Evolutionary conservation across 2,888 invertebrate genomes (phyloP).

Genomic region (Drosophila nr. fundita): DNA sequence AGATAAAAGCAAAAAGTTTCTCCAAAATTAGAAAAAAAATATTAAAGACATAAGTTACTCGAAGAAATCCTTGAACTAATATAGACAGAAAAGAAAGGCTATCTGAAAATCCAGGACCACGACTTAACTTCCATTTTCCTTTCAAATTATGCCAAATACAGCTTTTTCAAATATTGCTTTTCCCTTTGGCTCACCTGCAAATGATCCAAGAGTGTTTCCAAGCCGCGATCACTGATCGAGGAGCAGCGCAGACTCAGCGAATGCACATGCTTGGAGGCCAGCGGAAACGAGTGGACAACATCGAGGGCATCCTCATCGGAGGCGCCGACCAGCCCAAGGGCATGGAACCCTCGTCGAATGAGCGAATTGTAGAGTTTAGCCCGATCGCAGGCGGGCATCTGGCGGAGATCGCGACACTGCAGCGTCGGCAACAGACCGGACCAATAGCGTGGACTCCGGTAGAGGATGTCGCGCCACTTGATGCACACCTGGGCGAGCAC

Average conservation of each 20-base stretch:
- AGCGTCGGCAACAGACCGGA: slow-evolving; percentile 93
- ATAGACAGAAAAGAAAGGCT: neutral
- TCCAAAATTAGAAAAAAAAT: neutral
- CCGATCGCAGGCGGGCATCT: slow-evolving; percentile 87
- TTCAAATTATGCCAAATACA: neutral
- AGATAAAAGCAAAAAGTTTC: neutral
- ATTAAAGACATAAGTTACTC: neutral
- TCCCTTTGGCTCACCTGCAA: slow-evolving; percentile 88
- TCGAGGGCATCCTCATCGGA: slow-evolving; percentile 95
- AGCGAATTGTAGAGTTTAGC: slow-evolving; percentile 91
- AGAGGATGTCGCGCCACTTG: slow-evolving; percentile 95
- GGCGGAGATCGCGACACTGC: slow-evolving; percentile 92
- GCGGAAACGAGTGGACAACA: slow-evolving; percentile 93
- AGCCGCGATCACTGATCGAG: slow-evolving; percentile 95
- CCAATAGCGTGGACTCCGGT: slow-evolving; percentile 95
- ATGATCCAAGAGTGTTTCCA: slow-evolving; percentile 95
- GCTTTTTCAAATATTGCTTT: neutral
- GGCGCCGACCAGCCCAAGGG: slow-evolving; percentile 93
- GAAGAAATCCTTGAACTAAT: neutral
- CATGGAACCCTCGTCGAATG: slow-evolving; percentile 93
- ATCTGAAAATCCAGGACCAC: neutral
- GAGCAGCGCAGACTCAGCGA: slow-evolving; percentile 94
- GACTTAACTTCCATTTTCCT: neutral
- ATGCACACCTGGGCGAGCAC: slow-evolving; percentile 93
- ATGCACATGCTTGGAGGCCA: slow-evolving; percentile 93